These are phyloP conservation scores for Oriolus oriolus DNA, from an alignment of 2,113 vertebrate species.

Conservation along the genomic window DNA sequence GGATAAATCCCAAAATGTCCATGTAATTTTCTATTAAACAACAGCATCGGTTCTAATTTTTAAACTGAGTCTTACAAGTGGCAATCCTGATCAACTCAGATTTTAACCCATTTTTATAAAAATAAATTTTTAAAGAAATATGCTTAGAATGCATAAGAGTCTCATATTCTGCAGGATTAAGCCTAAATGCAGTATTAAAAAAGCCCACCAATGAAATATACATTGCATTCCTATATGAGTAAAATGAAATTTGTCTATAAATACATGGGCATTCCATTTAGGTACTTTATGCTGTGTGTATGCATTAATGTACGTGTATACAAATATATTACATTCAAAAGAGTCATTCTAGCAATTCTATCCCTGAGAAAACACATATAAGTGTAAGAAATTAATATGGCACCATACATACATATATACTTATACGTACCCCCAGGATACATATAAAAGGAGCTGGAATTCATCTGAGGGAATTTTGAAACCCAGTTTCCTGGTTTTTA, in stretches of 20 bases:
- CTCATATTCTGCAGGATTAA: not conserved
- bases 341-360: not conserved
- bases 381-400: not conserved
- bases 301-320: not conserved
- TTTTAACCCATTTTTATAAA: not conserved
- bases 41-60: not conserved
- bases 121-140: not conserved
- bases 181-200: not conserved
- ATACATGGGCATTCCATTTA: not conserved
- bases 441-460: not conserved
- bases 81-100: not conserved
- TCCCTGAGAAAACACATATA: not conserved
- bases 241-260: not conserved
- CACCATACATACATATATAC: not conserved
- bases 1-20: not conserved
- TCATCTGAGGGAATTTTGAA: not conserved
- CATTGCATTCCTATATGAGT: not conserved
- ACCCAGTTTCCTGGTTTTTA: not conserved
- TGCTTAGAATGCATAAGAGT: not conserved
- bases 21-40: conserved; percentile 4
- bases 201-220: not conserved
- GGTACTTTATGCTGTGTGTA: not conserved
- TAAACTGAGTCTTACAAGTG: not conserved
- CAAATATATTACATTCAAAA: not conserved
- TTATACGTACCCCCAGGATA: not conserved